These are phyloP conservation scores for Leucophora obtusa DNA, from an alignment of 2,888 invertebrate species.

Conservation along the genomic window DNA sequence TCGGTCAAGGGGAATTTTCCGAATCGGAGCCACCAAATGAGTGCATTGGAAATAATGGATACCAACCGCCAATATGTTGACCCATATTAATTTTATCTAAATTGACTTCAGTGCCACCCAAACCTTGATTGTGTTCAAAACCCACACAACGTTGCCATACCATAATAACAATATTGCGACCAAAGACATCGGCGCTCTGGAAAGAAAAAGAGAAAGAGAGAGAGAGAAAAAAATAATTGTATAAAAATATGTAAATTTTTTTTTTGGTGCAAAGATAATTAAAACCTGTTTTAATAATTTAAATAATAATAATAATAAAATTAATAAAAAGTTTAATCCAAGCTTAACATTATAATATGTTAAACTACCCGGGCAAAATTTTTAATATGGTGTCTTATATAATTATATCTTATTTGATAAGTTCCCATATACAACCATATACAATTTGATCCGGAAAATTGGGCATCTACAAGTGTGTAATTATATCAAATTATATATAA, in stretches of 20 bases:
- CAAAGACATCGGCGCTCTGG: conserved; percentile 86
- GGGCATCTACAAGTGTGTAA: too few relatives aligned
- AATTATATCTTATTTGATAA: too few relatives aligned
- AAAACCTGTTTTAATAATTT: too few relatives aligned
- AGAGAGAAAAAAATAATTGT: neutral
- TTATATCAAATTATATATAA: too few relatives aligned
- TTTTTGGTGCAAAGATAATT: too few relatives aligned
- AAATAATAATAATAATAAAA: too few relatives aligned
- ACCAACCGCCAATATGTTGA: conserved; percentile 92
- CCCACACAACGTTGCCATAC: conserved; percentile 94
- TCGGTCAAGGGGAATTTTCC: conserved; percentile 79
- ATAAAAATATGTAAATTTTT: neutral
- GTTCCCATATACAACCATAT: too few relatives aligned
- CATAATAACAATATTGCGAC: conserved; percentile 92
- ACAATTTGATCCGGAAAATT: too few relatives aligned
- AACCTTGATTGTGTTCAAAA: conserved; percentile 88
- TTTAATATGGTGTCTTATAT: too few relatives aligned
- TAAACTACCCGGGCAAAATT: too few relatives aligned
- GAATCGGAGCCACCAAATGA: conserved; percentile 86
- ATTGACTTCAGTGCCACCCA: conserved; percentile 92
- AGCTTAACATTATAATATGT: too few relatives aligned
- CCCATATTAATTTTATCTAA: conserved; percentile 88
- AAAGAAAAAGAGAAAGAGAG: conserved; percentile 6
- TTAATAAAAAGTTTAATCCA: too few relatives aligned
- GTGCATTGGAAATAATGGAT: conserved; percentile 92